Base-by-base conservation (phyloP, 2,888 invertebrate species). In the Junonia oenone region DNA sequence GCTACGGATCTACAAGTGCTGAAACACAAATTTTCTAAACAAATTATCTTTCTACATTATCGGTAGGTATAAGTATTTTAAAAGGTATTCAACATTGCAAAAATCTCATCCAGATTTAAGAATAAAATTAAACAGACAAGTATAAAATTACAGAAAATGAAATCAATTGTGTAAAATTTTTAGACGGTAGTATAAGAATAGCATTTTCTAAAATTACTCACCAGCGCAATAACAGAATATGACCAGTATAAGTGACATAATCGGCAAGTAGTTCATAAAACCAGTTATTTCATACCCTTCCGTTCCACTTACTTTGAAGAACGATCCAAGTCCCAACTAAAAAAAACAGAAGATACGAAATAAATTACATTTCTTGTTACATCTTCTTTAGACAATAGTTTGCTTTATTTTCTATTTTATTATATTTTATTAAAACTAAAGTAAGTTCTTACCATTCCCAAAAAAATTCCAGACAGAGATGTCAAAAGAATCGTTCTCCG, bases 181-280 rank as follows among this genome's bases (percentile, higher is more conserved):
- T n/a, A n/a, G n/a, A n/a, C n/a, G n/a, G n/a, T n/a, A n/a, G n/a
- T 2, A 27, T 2, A 8, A 8, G 6, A 27, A 27, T 27, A n/a
- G n/a, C n/a, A 2, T 8, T 0, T 8, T 27, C 6, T 8, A 27
- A 8, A 27, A 19, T 11, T 9, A 59, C 66, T 69, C 63, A 84
- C 85, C 85, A 62, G 77, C 78, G 63, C 79, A 81, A n/a, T 63
- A 85, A 51, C 76, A 77, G 59, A 64, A 82, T 6, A 81, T 78
- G 0, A 81, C 73, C 1, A 85, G 45, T 2, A 83, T 75, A 1
- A 87, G 55, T 0, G 84, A 87, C 11, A 76, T 62, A 0, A 86
- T 63, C 0, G 87, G 87, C 1, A 87, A 51, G 33, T 73, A 86
- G 61, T 87, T 83, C 57, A 82, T 56, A 40, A 77, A 67, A 0